phyloP scores from a whole-genome alignment of 2,797 vertebrate species.

The Rhabdophis nuchalis region DNA sequence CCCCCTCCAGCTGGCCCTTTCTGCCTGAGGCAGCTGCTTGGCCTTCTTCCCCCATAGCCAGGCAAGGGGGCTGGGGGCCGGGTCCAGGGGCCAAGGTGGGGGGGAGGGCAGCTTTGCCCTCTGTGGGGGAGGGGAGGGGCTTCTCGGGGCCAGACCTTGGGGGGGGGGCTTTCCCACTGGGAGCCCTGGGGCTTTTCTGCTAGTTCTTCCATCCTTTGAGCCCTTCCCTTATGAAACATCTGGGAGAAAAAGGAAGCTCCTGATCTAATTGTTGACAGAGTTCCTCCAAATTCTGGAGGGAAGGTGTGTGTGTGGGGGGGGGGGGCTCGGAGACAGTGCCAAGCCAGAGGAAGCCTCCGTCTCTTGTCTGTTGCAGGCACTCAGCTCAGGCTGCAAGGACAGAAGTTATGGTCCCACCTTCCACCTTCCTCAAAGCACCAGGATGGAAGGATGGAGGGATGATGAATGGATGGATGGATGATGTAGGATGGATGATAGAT shows the following conservation, averaged over 20 bases:
- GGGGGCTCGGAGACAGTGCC: not conserved
- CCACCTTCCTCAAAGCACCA: not conserved
- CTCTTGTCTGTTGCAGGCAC: not conserved
- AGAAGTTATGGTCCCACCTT: not conserved
- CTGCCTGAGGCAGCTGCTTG: not conserved
- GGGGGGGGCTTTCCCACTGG: not conserved
- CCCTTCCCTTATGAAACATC: not conserved
- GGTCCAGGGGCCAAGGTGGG: not conserved
- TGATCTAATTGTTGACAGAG: not conserved
- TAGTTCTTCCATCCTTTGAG: not conserved
- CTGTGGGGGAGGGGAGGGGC: not conserved
- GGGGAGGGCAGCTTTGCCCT: not conserved
- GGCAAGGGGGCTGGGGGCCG: not conserved
- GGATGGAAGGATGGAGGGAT: not conserved
- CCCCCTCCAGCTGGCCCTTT: not conserved
- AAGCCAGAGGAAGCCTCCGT: not conserved
- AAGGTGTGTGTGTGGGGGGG: not conserved
- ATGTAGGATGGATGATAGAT: too few relatives aligned
- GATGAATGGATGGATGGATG: too few relatives aligned
- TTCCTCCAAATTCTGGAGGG: not conserved
- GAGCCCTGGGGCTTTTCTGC: not conserved
- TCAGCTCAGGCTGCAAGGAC: not conserved
- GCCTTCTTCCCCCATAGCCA: not conserved
- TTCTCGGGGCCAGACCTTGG: not conserved
- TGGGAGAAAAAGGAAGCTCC: not conserved